These are phyloP conservation scores for Aleadryas rufinucha DNA, from an alignment of 2,113 vertebrate genomes.

Conservation along the genomic window DNA sequence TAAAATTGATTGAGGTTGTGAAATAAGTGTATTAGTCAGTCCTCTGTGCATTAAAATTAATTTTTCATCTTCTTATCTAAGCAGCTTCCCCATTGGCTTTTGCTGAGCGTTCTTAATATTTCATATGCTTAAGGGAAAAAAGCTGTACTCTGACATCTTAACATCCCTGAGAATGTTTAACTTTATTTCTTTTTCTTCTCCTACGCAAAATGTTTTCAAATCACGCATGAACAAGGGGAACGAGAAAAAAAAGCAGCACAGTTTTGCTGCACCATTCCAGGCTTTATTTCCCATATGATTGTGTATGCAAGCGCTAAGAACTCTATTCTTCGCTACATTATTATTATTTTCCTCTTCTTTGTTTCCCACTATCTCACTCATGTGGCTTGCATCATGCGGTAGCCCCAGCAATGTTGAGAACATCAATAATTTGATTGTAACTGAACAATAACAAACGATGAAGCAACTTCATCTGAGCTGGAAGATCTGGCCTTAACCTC, in stretches of 20 bases:
- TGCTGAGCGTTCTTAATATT: constrained; percentile 70
- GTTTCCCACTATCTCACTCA: constrained; percentile 22
- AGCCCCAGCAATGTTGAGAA: neutral
- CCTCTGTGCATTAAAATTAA: constrained; percentile 74
- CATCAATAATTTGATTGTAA: constrained; percentile 31
- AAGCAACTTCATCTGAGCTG: constrained; percentile 22
- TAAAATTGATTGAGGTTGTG: constrained; percentile 75
- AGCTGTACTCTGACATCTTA: constrained; percentile 66
- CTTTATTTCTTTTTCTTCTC: constrained; percentile 20
- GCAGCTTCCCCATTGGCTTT: constrained; percentile 70
- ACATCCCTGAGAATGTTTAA: constrained; percentile 42
- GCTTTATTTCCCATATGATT: constrained; percentile 5
- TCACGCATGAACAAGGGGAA: neutral
- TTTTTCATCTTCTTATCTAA: constrained; percentile 75
- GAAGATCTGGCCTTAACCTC: constrained; percentile 48
- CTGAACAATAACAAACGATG: constrained; percentile 11
- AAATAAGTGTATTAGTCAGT: constrained; percentile 72
- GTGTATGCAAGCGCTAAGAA: neutral
- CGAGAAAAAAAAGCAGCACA: neutral
- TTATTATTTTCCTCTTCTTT: constrained; percentile 34
- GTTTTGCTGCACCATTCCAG: neutral
- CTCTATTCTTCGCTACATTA: neutral
- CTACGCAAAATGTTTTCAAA: constrained; percentile 18
- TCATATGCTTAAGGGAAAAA: constrained; percentile 69
- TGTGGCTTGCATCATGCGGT: neutral